phyloP scores from a whole-genome alignment of 2,797 vertebrate genomes.

The Gambusia yucatana region DNA sequence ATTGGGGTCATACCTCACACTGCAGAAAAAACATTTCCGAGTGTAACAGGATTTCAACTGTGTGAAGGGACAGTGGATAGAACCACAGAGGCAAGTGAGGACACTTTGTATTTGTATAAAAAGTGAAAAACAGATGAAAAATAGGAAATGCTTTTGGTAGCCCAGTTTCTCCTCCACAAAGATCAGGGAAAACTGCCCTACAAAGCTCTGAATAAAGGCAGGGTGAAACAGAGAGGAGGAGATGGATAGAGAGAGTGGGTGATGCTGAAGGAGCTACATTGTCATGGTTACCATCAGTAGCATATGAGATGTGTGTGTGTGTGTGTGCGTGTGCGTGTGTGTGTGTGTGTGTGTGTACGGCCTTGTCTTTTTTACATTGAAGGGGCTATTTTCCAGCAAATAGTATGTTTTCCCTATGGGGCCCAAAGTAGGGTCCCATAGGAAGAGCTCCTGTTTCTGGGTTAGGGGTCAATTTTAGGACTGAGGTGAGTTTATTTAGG shows the following conservation, averaged over 20 bases:
- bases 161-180: slow-evolving; percentile 63
- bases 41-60: slow-evolving; percentile 32
- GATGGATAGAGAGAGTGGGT: slow-evolving; percentile 74
- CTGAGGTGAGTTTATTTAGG: too few relatives aligned
- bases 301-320: slow-evolving; percentile 35
- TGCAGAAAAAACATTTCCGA: slow-evolving; percentile 10
- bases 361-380: too few relatives aligned
- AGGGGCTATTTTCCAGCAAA: too few relatives aligned
- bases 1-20: slow-evolving; percentile 35
- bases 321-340: slow-evolving; percentile 9
- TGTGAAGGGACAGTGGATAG: slow-evolving; percentile 14
- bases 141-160: slow-evolving; percentile 37
- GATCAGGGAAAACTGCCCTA: slow-evolving; percentile 54
- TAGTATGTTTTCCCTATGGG: too few relatives aligned
- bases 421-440: too few relatives aligned
- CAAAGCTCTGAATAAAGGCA: slow-evolving; percentile 52
- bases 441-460: too few relatives aligned
- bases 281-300: slow-evolving; percentile 74
- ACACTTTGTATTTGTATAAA: slow-evolving; percentile 33
- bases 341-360: slow-evolving; percentile 13
- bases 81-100: slow-evolving; percentile 11
- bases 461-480: too few relatives aligned
- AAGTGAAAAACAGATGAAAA: slow-evolving; percentile 10
- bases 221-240: slow-evolving; percentile 62
- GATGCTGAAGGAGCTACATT: slow-evolving; percentile 71